Percentiles rank a stretch among this genome's conserved stretches.
phyloP scores from a whole-genome alignment of 1,140 invertebrate species.

The Brachionus asplanchnoidis region DNA sequence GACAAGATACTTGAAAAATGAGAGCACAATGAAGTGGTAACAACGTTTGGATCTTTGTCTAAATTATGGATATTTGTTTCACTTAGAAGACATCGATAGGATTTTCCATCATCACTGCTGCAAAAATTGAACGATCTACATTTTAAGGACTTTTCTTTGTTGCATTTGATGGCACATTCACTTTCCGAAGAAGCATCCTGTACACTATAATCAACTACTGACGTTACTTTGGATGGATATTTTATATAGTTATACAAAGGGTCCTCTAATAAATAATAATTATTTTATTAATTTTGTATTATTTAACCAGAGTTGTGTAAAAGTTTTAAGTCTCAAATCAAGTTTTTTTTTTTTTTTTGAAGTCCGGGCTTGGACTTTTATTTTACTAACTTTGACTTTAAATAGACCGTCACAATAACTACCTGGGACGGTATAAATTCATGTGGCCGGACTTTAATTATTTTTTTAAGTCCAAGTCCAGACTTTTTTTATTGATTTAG shows the following conservation, averaged over 20 bases:
- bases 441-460: no score
- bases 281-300: background rate
- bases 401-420: no score
- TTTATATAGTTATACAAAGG: conserved; percentile 31
- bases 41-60: conserved; percentile 34
- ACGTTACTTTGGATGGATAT: conserved; percentile 38
- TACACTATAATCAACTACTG: conserved; percentile 1
- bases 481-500: no score
- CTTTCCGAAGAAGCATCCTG: background rate
- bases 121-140: conserved; percentile 37
- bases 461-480: no score
- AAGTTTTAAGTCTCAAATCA: no score
- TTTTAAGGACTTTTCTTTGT: background rate
- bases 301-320: no score
- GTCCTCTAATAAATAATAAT: background rate
- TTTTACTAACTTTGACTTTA: no score
- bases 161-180: conserved; percentile 20
- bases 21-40: background rate
- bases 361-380: no score
- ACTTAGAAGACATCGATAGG: background rate
- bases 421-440: no score
- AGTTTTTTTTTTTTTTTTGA: no score
- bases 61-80: background rate
- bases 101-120: background rate
- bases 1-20: conserved; percentile 35